Evolutionary conservation across 2,797 vertebrate species (phyloP).

Genomic region (Selene dorsalis): DNA sequence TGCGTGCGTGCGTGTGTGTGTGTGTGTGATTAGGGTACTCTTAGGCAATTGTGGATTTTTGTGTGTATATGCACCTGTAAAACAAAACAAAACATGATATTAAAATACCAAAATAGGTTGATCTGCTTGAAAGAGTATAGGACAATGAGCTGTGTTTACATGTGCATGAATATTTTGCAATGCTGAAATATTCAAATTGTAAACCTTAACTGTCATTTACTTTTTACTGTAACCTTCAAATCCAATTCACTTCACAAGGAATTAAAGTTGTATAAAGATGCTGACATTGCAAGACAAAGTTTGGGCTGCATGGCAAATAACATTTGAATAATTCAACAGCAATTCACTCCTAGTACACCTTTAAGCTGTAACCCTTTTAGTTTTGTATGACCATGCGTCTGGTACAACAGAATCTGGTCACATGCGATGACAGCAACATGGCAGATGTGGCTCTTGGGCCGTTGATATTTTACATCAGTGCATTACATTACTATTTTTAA

Average conservation of each 20-base stretch:
- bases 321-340: too few relatives aligned
- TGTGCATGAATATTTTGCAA: not conserved
- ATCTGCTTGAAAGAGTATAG: not conserved
- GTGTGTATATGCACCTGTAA: not conserved
- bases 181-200: not conserved
- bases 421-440: too few relatives aligned
- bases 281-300: not conserved
- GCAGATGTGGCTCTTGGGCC: too few relatives aligned
- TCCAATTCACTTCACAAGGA: not conserved
- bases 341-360: not conserved
- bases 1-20: not conserved
- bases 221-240: not conserved
- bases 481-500: not conserved
- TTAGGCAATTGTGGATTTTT: not conserved
- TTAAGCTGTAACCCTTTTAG: not conserved
- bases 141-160: not conserved
- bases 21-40: not conserved
- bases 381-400: too few relatives aligned
- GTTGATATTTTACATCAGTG: too few relatives aligned
- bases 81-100: not conserved
- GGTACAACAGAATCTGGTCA: too few relatives aligned
- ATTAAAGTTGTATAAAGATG: not conserved
- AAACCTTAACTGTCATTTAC: too few relatives aligned
- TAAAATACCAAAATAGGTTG: not conserved
- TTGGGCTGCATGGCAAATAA: not conserved